phyloP scores from a whole-genome alignment of 2,113 vertebrate genomes.

The Malaclemys terrapin region DNA sequence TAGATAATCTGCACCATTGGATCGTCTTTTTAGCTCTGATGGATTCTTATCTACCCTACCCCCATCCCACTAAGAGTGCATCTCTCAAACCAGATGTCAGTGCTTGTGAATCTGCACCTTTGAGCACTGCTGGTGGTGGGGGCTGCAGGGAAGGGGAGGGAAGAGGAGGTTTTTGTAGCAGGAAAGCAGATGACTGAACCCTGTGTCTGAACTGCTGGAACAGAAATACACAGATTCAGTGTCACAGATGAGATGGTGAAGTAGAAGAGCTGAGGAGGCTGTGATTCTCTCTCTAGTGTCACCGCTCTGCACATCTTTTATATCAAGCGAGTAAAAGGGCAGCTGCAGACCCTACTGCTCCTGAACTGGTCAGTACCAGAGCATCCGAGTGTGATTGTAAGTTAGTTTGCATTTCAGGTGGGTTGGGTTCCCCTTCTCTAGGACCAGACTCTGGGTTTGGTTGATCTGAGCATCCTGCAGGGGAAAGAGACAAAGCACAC shows the following conservation, averaged over 20 bases:
- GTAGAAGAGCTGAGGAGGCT: too few relatives aligned
- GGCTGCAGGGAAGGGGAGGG: neutral
- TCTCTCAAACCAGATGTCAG: neutral
- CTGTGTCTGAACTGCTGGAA: too few relatives aligned
- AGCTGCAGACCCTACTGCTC: neutral
- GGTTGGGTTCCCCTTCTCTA: neutral
- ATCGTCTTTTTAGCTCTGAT: neutral
- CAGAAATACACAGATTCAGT: neutral
- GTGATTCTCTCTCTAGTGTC: too few relatives aligned
- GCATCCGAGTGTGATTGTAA: neutral
- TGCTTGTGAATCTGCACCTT: neutral
- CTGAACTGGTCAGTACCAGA: neutral
- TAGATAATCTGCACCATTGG: neutral
- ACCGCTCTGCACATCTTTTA: neutral
- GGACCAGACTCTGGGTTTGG: neutral
- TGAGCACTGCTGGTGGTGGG: neutral
- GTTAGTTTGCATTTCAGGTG: neutral
- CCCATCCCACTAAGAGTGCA: neutral
- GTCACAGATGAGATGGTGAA: too few relatives aligned
- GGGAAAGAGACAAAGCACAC: neutral
- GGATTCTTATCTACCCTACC: neutral
- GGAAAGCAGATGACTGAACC: neutral
- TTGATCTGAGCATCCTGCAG: neutral
- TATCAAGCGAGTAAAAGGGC: neutral
- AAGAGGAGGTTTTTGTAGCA: neutral